Evolutionary conservation across 2,113 vertebrate genomes (phyloP).

Genomic region (Cryptotis parvus): DNA sequence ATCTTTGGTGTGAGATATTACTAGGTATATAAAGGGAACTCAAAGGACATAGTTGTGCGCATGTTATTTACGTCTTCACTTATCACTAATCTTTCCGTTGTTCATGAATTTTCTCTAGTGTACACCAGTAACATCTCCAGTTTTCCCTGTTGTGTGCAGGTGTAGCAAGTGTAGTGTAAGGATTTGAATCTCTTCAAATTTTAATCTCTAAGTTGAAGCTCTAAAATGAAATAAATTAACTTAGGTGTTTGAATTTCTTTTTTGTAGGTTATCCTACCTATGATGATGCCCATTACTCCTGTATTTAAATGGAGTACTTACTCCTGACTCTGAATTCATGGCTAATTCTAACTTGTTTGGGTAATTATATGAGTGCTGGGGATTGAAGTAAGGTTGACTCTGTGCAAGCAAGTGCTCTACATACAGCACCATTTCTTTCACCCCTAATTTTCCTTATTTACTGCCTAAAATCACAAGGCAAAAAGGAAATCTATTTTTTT

Average conservation of each 20-base stretch:
- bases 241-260: constrained; percentile 3
- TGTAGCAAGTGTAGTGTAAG: too few relatives aligned
- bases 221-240: neutral
- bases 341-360: too few relatives aligned
- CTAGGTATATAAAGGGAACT: too few relatives aligned
- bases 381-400: too few relatives aligned
- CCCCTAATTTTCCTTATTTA: neutral
- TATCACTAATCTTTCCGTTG: too few relatives aligned
- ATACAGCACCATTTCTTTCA: neutral
- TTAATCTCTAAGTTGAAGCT: neutral
- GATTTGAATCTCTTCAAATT: neutral
- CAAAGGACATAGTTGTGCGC: too few relatives aligned
- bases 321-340: too few relatives aligned
- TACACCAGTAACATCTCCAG: too few relatives aligned
- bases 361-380: too few relatives aligned
- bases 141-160: too few relatives aligned
- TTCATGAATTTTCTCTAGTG: too few relatives aligned
- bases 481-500: neutral
- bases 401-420: too few relatives aligned
- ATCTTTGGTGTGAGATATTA: neutral
- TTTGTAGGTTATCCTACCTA: neutral
- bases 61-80: neutral
- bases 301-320: neutral
- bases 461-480: neutral
- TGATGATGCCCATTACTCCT: neutral